Evolutionary conservation across 2,888 invertebrate genomes (phyloP), one percentile per base, ranked within the genome.

Genomic region (Ennomos fuscantarius): DNA sequence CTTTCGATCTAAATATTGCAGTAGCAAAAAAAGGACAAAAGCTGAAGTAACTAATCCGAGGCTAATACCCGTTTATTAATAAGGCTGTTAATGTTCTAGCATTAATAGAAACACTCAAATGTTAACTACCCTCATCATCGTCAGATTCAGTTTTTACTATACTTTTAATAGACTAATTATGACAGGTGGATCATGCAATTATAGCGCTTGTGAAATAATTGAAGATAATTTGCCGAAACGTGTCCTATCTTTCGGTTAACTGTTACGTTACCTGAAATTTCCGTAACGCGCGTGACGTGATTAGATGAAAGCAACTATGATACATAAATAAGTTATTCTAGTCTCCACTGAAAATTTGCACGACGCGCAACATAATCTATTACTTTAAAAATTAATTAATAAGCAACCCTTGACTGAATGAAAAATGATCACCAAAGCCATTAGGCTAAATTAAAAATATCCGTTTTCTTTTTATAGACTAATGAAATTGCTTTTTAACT

Each of bases 211-310:
- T 62, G 68, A 66, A 72, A 74, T 62, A n/a, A 42, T 42, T 33
- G 8, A 3, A 45, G 52, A 47, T 42, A 50, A 50, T 49, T 46
- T 46, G 65, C 52, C 68, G 48, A 60, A 54, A 70, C 78, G 69
- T 79, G 78, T 65, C 65, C 63, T 77, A 78, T 78, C 76, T 69
- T 34, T 45, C 36, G 44, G 34, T 44, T 45, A 66, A 59, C 52
- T 62, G 61, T 64, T 69, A 65, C 69, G 49, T 57, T 52, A 50
- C 52, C 43, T 50, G 64, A 70, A 46, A 53, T 67, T 56, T 59
- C 47, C 12, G 70, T 58, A 72, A 76, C 57, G 43, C 62, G 88
- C 87, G 89, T 88, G 88, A 81, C 73, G 62, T 67, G 81, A 84
- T 86, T 76, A 82, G 69, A 75, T 70, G 59, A 12, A 24, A 13